phyloP scores from a whole-genome alignment of 2,113 vertebrate species.

The Apus apus region DNA sequence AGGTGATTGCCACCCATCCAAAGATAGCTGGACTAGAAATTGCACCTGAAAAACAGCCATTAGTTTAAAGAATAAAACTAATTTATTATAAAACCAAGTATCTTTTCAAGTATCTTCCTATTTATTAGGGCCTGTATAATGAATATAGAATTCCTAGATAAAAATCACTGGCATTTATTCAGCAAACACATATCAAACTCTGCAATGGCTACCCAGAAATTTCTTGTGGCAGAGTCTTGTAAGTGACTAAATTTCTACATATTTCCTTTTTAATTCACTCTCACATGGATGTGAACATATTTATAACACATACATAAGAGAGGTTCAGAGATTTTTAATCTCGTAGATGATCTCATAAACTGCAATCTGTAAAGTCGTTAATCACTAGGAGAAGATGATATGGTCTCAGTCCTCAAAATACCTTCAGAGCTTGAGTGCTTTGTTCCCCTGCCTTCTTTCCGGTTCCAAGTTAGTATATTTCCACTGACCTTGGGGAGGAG shows the following conservation, averaged over 20 bases:
- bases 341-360: neutral
- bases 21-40: neutral
- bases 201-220: neutral
- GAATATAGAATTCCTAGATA: neutral
- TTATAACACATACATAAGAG: neutral
- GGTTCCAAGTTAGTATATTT: neutral
- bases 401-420: neutral
- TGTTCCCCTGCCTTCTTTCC: neutral
- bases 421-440: neutral
- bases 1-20: neutral
- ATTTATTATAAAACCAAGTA: neutral
- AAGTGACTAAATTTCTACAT: neutral
- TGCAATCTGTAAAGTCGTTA: neutral
- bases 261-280: neutral
- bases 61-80: neutral
- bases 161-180: fast-evolving
- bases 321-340: neutral
- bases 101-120: neutral
- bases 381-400: neutral
- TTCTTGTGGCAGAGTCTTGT: neutral
- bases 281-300: neutral
- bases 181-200: neutral
- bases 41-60: neutral
- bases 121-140: neutral
- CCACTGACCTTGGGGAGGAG: neutral